phyloP scores from a whole-genome alignment of 2,888 invertebrate species.

The Sinopyrophorus schimmeli region DNA sequence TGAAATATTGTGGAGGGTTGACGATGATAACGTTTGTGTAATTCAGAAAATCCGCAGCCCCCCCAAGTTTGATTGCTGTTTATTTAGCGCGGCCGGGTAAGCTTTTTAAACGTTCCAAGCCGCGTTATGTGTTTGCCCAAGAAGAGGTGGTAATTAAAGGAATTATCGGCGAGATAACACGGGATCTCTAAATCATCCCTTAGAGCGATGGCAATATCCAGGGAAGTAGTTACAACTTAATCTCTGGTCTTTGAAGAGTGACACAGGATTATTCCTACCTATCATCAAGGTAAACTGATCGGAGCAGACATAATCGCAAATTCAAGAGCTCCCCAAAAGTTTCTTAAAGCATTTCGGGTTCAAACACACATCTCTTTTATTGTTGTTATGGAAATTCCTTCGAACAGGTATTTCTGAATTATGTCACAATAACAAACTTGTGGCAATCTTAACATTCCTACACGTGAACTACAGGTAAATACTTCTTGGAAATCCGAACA shows the following conservation, averaged over 20 bases:
- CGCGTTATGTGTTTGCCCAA: no score
- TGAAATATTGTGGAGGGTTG: no score
- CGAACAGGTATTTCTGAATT: constrained; percentile 29
- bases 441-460: constrained; percentile 32
- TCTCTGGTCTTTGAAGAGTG: constrained; percentile 13
- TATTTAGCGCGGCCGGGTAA: no score
- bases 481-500: constrained; percentile 31
- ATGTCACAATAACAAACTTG: constrained; percentile 33
- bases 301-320: background rate
- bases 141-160: no score
- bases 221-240: constrained; percentile 13
- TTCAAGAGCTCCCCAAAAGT: constrained; percentile 6
- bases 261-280: constrained; percentile 14
- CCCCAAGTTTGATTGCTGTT: no score
- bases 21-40: no score
- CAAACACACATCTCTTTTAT: constrained; percentile 27
- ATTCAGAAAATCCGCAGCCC: no score
- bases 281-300: constrained; percentile 6
- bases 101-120: no score
- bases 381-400: constrained; percentile 30
- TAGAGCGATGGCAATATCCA: no score
- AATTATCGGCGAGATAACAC: no score
- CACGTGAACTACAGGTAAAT: constrained; percentile 31
- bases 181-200: no score
- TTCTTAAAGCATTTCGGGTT: constrained; percentile 20